Evolutionary conservation across 2,113 vertebrate species (phyloP).

Genomic region (Enhydra lutris): DNA sequence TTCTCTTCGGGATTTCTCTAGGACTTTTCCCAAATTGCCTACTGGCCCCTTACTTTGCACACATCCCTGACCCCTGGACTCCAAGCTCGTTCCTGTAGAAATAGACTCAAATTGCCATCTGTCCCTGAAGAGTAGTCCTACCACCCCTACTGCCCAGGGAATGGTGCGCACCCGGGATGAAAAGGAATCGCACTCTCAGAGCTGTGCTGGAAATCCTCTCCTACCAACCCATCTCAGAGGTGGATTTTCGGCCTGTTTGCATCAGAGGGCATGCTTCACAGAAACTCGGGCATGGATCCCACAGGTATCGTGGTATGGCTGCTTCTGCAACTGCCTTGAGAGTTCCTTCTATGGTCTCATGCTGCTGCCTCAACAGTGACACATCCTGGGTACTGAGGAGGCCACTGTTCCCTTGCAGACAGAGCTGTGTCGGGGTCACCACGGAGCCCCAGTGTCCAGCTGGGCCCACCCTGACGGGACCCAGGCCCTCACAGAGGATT

Average conservation of each 20-base stretch:
- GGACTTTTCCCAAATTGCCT: too few species aligned
- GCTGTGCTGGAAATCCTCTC: not conserved
- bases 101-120: not conserved
- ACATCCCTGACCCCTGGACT: not conserved
- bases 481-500: not conserved
- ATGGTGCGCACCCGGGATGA: not conserved
- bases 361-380: not conserved
- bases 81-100: not conserved
- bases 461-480: fast-evolving
- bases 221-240: not conserved
- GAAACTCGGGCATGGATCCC: not conserved
- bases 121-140: not conserved
- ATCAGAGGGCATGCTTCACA: fast-evolving
- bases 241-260: not conserved
- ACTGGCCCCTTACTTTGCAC: not conserved
- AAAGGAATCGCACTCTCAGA: fast-evolving
- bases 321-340: not conserved
- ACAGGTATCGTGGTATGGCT: not conserved
- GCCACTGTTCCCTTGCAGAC: not conserved
- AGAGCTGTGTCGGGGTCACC: not conserved
- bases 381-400: not conserved
- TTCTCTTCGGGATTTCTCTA: too few species aligned
- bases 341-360: too few species aligned
- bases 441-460: not conserved
- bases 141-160: not conserved